Conservation (phyloP, 1,140 invertebrate species). For the Anastrepha ludens region DNA sequence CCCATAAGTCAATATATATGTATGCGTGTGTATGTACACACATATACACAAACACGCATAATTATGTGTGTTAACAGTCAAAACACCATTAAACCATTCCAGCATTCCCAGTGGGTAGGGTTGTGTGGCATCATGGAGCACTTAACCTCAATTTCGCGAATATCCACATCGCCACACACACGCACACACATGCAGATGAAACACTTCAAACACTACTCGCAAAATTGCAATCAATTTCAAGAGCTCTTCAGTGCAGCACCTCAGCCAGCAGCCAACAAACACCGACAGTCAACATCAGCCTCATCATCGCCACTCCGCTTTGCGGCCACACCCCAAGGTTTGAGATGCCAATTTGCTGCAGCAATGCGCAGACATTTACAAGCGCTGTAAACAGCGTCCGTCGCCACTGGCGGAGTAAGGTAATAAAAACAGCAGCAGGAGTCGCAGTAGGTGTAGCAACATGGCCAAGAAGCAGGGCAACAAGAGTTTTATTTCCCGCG, state of each 20-base stretch:
- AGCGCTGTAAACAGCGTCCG: not conserved
- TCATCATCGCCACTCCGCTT: not conserved
- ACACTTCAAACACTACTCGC: constrained; percentile 38
- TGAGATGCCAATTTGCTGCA: constrained; percentile 49
- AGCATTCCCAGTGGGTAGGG: not conserved
- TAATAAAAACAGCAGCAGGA: not conserved
- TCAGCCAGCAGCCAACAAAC: constrained; percentile 6
- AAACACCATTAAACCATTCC: constrained; percentile 25
- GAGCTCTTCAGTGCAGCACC: constrained; percentile 43
- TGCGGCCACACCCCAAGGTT: constrained; percentile 17
- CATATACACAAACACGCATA: not conserved
- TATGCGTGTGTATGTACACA: not conserved
- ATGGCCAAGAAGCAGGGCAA: not conserved
- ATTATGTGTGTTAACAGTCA: constrained; percentile 3
- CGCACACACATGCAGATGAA: not conserved
- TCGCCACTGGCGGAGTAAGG: not conserved
- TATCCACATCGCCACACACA: not conserved
- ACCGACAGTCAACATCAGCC: not conserved
- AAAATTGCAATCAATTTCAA: constrained; percentile 50
- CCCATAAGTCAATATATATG: too few relatives aligned
- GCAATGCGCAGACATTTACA: constrained; percentile 40
- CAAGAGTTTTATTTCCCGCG: constrained; percentile 43
- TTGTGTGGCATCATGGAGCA: constrained; percentile 46
- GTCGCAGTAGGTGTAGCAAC: not conserved
- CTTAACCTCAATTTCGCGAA: constrained; percentile 48